Evolutionary conservation across 2,113 vertebrate species (phyloP).

Genomic region (Andinoacara biseriatus): DNA sequence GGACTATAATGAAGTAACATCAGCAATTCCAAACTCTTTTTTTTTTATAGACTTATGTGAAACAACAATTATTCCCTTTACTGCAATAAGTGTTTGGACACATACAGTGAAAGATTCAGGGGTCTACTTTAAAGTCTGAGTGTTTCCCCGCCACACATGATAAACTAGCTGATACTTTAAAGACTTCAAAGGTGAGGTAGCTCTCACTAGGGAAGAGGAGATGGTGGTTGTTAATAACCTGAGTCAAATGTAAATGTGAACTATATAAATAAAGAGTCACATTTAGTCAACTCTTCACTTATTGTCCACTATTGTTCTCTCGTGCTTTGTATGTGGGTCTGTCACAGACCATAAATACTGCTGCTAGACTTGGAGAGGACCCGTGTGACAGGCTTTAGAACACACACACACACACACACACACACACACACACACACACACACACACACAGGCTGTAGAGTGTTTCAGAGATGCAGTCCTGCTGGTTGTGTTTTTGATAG

Average conservation of each 20-base stretch:
- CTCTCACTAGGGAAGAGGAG: neutral
- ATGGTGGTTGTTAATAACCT: neutral
- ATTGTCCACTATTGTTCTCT: neutral
- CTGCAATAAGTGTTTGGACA: neutral
- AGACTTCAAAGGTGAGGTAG: neutral
- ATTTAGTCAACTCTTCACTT: neutral
- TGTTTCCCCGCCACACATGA: neutral
- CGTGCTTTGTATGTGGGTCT: constrained; percentile 42
- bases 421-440: too few species aligned
- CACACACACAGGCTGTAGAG: neutral
- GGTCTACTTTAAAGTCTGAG: too few species aligned
- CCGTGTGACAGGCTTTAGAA: neutral
- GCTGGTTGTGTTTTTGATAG: neutral
- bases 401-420: too few species aligned
- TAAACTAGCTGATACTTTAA: neutral
- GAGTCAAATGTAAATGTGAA: neutral
- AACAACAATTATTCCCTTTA: neutral
- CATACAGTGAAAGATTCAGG: neutral
- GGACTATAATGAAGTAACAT: too few species aligned
- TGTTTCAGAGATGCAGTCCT: constrained; percentile 1
- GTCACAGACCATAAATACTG: constrained; percentile 47
- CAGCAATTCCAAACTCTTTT: neutral
- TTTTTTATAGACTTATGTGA: too few species aligned
- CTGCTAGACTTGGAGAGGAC: constrained; percentile 5
- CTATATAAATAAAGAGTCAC: neutral